These are phyloP conservation scores for Conus ventricosus DNA, from an alignment of 1,140 invertebrate species.

Conservation along the genomic window DNA sequence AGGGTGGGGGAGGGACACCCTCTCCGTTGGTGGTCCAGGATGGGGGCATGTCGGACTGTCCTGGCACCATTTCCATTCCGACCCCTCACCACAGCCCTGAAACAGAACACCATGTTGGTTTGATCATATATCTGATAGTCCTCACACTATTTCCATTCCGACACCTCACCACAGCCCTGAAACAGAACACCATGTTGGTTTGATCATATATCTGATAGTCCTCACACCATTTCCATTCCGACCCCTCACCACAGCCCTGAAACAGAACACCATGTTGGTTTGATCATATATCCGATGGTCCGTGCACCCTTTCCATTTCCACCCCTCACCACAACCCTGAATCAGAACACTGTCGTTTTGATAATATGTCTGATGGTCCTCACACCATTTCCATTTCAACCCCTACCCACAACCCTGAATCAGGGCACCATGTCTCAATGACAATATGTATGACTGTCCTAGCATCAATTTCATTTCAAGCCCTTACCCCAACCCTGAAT, in stretches of 20 bases:
- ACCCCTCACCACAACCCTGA: background rate
- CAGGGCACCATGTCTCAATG: background rate
- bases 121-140: constrained; percentile 51
- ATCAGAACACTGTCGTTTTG: no score
- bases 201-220: constrained; percentile 51
- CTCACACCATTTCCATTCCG: constrained; percentile 35
- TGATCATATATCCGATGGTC: constrained; percentile 54
- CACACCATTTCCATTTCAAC: constrained; percentile 34
- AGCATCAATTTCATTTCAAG: constrained; percentile 31
- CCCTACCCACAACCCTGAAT: background rate
- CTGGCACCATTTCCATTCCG: constrained; percentile 36
- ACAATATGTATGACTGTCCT: constrained; percentile 44
- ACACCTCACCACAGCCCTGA: background rate
- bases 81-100: background rate
- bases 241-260: background rate
- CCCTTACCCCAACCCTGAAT: background rate
- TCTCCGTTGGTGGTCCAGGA: constrained; percentile 58
- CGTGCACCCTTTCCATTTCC: constrained; percentile 33
- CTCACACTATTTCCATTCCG: constrained; percentile 34
- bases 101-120: no score
- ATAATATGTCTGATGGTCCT: constrained; percentile 46
- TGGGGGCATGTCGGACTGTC: constrained; percentile 57
- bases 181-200: no score
- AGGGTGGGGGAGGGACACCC: constrained; percentile 40
- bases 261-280: no score